These are phyloP conservation scores for Oscheius onirici DNA, from an alignment of 2,888 invertebrate species.

Conservation along the genomic window DNA sequence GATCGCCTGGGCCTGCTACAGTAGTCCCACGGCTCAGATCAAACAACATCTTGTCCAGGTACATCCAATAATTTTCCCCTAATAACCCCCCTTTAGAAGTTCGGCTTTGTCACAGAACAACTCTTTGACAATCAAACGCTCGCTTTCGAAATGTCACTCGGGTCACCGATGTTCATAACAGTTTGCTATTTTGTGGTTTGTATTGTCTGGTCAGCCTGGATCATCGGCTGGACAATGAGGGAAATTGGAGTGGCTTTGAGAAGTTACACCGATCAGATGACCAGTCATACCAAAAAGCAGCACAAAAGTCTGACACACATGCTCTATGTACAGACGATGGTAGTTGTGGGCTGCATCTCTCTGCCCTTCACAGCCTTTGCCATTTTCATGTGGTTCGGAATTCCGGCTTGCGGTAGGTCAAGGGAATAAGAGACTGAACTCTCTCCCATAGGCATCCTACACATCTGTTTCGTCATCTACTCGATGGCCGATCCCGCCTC, in stretches of 20 bases:
- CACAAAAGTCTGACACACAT: slow-evolving; percentile 11
- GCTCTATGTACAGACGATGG: slow-evolving; percentile 6
- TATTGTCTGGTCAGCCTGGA: not conserved
- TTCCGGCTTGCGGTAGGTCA: slow-evolving; percentile 8
- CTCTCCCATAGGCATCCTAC: not conserved
- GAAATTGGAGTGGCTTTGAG: not conserved
- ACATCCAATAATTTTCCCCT: not conserved
- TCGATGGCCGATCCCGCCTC: slow-evolving; percentile 6
- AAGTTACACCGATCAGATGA: not conserved
- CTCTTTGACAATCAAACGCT: not conserved
- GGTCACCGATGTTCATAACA: not conserved
- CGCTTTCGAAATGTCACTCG: not conserved
- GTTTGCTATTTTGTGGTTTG: not conserved
- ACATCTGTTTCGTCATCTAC: slow-evolving; percentile 19
- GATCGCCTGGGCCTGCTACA: slow-evolving; percentile 4
- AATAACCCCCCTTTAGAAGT: not conserved
- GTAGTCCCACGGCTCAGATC: not conserved
- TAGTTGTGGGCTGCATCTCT: not conserved
- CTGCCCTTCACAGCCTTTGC: slow-evolving; percentile 4
- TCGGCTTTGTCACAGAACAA: not conserved
- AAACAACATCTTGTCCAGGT: slow-evolving; percentile 1
- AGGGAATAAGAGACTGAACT: not conserved
- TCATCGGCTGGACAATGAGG: not conserved
- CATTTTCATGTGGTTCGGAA: slow-evolving; percentile 6
- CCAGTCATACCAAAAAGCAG: not conserved